Base-by-base conservation (phyloP, 2,888 invertebrate genomes). In the Eretmocerus hayati region DNA sequence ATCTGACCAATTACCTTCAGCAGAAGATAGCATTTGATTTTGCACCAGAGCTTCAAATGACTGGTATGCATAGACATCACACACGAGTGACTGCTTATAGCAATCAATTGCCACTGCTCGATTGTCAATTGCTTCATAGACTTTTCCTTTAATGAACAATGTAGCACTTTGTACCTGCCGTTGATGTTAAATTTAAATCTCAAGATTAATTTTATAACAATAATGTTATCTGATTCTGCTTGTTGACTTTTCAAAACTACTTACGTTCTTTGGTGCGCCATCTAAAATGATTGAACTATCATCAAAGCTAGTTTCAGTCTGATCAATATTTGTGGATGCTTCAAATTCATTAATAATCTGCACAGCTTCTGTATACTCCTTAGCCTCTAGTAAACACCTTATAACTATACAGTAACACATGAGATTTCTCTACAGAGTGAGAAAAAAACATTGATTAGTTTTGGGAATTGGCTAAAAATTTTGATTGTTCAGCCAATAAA, bases 31-130 rank as follows among this genome's bases (percentile, higher is more conserved):
- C 81, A 95, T 93, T 71, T 95, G 93, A 72, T 95, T 91, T 58
- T 90, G 87, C 6, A 92, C 83, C 32, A 96, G 74, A 18, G 90
- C 79, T 64, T 94, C 89, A 56, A 95, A 83, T 0, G 95, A 95
- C 72, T 96, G 94, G 62, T 85, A 90, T 65, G 93, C 93, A 63
- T 89, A 86, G 23, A 91, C 85, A 68, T 96, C 94, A 44, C 83
- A 83, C 45, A 84, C 80, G 32, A 96, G 74, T 0, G 95, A 92
- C 57, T 87, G 81, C 42, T 85, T 83, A 62, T 90, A 90, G 64
- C 88, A 91, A 58, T 89, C 90, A 15, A 87, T 83, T 0, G 95
- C 93, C 52, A 91, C 79, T 41, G 85, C 86, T 52, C 93, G 78
- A 65, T 95, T 89, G 71, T 94, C 94, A 76, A 93, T 80, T 0